A percentile compares a stretch with the other conserved stretches of the same genome.
Evolutionary conservation across 2,888 invertebrate genomes (phyloP).

Genomic region (Dendrolimus pini): DNA sequence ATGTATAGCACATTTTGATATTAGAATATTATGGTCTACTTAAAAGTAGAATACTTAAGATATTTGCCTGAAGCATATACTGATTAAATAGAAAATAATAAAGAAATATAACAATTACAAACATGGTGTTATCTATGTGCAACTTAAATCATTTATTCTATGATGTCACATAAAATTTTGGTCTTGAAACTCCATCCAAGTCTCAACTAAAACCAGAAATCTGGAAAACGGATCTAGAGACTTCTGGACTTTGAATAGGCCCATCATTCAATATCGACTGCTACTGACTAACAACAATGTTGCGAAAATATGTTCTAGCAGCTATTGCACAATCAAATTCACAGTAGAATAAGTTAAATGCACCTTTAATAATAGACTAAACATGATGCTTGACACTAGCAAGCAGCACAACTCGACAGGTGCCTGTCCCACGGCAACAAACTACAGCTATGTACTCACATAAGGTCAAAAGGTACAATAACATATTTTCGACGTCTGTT

Average conservation of each 20-base stretch:
- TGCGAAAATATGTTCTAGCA: neutral
- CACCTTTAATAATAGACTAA: neutral
- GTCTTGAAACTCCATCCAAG: no score
- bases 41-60: no score
- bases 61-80: no score
- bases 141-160: constrained; percentile 14
- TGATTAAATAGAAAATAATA: no score
- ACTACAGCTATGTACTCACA: constrained; percentile 40
- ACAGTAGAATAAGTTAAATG: neutral
- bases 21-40: no score
- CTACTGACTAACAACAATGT: no score
- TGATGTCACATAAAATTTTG: no score
- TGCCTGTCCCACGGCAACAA: constrained; percentile 34
- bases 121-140: constrained; percentile 12
- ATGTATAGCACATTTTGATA: no score
- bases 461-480: constrained; percentile 45
- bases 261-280: no score
- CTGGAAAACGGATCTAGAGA: no score
- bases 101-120: constrained; percentile 5
- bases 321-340: constrained; percentile 9
- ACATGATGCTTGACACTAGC: constrained; percentile 5
- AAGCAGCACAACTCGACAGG: constrained; percentile 39
- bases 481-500: constrained; percentile 37
- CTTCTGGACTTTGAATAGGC: no score
- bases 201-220: no score